phyloP scores from a whole-genome alignment of 2,797 vertebrate genomes.

The Chaetodon trifasciatus region DNA sequence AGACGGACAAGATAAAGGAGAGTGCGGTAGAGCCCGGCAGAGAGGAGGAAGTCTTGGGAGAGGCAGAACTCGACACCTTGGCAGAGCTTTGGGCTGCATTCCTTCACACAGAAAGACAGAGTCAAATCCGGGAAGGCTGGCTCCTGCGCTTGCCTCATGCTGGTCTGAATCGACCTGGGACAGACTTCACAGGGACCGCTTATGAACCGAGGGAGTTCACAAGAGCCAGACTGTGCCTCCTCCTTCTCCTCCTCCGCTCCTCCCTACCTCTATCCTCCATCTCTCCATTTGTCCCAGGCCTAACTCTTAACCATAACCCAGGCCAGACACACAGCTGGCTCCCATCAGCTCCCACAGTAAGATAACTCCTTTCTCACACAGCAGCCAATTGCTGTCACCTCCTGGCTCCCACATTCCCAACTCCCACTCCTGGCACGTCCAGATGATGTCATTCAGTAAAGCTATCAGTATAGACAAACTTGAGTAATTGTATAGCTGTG shows the following conservation, averaged over 20 bases:
- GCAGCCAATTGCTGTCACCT: constrained; percentile 56
- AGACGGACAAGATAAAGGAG: constrained; percentile 31
- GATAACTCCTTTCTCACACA: constrained; percentile 58
- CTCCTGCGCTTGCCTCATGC: constrained; percentile 46
- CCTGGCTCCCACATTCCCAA: constrained; percentile 47
- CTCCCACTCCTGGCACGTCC: constrained; percentile 31
- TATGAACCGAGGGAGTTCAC: constrained; percentile 34
- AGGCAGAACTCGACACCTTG: constrained; percentile 65
- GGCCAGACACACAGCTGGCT: constrained; percentile 75
- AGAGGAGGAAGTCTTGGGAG: constrained; percentile 48
- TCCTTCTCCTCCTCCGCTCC: constrained; percentile 11
- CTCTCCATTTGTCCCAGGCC: constrained; percentile 49
- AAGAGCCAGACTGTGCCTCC: constrained; percentile 52
- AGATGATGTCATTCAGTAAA: constrained; percentile 55
- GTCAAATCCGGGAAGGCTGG: constrained; percentile 67
- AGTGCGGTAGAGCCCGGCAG: constrained; percentile 12
- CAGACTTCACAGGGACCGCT: constrained; percentile 58
- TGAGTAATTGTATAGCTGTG: constrained; percentile 10
- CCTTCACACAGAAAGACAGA: constrained; percentile 58
- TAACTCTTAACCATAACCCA: constrained; percentile 45
- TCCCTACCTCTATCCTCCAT: constrained; percentile 36
- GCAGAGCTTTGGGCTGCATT: constrained; percentile 68
- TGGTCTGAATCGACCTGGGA: constrained; percentile 51
- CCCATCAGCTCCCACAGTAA: constrained; percentile 70
- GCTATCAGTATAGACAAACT: constrained; percentile 2